These are phyloP conservation scores for Oegoconia quadripuncta DNA, from an alignment of 2,888 invertebrate genomes.

Conservation along the genomic window DNA sequence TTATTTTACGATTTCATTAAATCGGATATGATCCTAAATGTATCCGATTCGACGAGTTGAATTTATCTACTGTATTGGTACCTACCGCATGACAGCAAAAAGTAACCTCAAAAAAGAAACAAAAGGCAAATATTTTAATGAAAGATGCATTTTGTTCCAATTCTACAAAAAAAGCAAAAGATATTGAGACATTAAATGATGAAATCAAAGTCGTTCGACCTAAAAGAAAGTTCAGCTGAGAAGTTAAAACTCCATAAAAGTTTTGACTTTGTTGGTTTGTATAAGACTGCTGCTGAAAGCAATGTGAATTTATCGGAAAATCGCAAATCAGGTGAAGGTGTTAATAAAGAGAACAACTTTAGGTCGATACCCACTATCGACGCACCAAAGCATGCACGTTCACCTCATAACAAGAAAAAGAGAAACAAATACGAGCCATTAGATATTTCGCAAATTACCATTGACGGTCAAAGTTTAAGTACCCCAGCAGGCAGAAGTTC, in stretches of 20 bases:
- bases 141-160: constrained; percentile 23
- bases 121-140: constrained; percentile 3
- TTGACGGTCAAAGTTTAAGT: constrained; percentile 34
- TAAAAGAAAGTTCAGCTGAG: constrained; percentile 22
- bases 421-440: constrained; percentile 31
- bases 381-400: constrained; percentile 28
- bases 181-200: constrained; percentile 25
- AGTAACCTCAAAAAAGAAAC: constrained; percentile 14
- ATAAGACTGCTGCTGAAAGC: constrained; percentile 49
- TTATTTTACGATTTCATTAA: too few relatives aligned
- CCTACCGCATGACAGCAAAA: constrained; percentile 1
- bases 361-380: constrained; percentile 20
- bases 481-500: constrained; percentile 20
- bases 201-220: constrained; percentile 48
- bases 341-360: constrained; percentile 24
- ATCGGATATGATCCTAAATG: too few relatives aligned
- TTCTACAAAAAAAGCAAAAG: constrained; percentile 15
- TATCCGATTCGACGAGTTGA: too few relatives aligned
- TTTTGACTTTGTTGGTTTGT: constrained; percentile 50
- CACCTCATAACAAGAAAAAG: constrained; percentile 37
- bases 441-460: constrained; percentile 36
- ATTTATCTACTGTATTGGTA: not conserved
- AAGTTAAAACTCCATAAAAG: constrained; percentile 37
- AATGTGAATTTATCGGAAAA: constrained; percentile 28
- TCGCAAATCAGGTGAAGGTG: constrained; percentile 25